Conservation (phyloP, 2,113 vertebrate species). For the Erythrocebus patas region DNA sequence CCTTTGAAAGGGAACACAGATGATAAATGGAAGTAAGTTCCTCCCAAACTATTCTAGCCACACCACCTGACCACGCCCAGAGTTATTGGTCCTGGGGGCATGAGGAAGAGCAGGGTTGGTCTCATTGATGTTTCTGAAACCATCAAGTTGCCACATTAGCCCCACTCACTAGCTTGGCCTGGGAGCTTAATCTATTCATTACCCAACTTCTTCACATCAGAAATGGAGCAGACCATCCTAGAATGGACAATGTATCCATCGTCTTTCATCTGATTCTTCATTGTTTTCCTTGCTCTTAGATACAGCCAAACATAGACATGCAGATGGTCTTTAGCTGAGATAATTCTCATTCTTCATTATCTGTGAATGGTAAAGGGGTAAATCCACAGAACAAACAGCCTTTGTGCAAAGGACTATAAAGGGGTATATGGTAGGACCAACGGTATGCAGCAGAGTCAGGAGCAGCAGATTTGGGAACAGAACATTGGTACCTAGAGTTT, state of each 20-base stretch:
- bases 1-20: neutral
- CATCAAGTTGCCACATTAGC: neutral
- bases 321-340: neutral
- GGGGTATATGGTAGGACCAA: neutral
- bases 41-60: neutral
- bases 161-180: neutral
- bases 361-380: neutral
- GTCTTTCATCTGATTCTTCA: neutral
- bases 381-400: neutral
- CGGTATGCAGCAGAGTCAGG: neutral
- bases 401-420: neutral
- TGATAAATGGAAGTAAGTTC: neutral
- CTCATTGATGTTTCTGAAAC: neutral
- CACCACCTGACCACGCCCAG: neutral
- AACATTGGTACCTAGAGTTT: neutral
- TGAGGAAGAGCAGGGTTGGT: neutral
- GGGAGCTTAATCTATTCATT: neutral
- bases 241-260: neutral
- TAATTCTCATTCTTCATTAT: neutral
- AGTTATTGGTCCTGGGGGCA: neutral
- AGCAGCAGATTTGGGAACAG: neutral
- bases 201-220: neutral
- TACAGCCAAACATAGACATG: neutral
- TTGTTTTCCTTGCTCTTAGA: neutral
- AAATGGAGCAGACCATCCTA: neutral